A percentile compares a stretch with the other conserved stretches of the same genome.
These are phyloP conservation scores for Cephonodes hylas DNA, from an alignment of 2,888 invertebrate species.

Conservation along the genomic window DNA sequence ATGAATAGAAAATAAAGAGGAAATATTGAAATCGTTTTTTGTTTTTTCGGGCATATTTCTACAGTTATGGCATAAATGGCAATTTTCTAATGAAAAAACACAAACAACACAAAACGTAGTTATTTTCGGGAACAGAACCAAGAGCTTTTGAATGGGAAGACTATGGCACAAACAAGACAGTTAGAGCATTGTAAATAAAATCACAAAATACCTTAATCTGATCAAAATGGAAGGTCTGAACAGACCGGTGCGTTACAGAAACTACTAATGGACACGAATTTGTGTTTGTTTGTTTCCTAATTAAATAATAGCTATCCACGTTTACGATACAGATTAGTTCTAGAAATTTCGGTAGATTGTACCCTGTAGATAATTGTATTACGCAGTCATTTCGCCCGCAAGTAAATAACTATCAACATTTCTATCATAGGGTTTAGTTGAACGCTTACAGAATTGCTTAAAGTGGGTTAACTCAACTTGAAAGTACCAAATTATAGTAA, in stretches of 20 bases:
- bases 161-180: not conserved
- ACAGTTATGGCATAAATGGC: too few relatives aligned
- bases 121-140: too few relatives aligned
- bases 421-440: not conserved
- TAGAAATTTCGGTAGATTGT: not conserved
- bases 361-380: not conserved
- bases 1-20: too few relatives aligned
- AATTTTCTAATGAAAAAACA: too few relatives aligned
- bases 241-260: not conserved
- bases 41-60: too few relatives aligned
- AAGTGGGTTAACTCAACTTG: not conserved
- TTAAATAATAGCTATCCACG: not conserved
- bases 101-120: too few relatives aligned
- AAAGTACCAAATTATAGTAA: not conserved
- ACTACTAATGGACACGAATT: slow-evolving; percentile 9
- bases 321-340: not conserved
- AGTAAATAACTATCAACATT: not conserved
- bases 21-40: too few relatives aligned
- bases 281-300: slow-evolving; percentile 9
- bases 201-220: not conserved
- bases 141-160: not conserved
- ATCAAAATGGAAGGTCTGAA: not conserved
- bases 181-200: not conserved
- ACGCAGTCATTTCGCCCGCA: not conserved
- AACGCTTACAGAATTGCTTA: not conserved